Conservation (phyloP, 2,888 invertebrate species). For the Tridacna crocea region DNA sequence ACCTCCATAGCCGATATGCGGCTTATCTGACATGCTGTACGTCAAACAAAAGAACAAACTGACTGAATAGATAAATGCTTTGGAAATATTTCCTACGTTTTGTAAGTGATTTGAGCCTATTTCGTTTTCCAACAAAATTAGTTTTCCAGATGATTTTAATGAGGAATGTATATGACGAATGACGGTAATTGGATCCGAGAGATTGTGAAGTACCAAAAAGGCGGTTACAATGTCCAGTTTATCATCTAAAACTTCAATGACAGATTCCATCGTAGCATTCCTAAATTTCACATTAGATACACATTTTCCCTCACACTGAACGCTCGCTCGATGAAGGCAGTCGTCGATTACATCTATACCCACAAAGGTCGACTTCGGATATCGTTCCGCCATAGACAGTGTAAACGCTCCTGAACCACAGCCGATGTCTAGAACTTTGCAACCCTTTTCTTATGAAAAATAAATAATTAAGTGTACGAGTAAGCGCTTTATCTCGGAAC, state of each 20-base stretch:
- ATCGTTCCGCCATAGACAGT: neutral
- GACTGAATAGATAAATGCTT: neutral
- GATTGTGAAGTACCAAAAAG: neutral
- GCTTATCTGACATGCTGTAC: neutral
- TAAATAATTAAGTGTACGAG: neutral
- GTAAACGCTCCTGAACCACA: neutral
- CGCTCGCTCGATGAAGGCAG: neutral
- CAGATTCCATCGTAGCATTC: neutral
- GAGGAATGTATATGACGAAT: neutral
- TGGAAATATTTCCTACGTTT: neutral
- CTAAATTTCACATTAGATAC: neutral
- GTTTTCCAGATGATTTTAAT: neutral
- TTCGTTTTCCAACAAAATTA: neutral
- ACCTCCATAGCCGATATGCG: neutral
- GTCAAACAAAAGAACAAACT: neutral
- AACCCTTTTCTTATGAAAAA: neutral
- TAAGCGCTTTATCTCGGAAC: no score
- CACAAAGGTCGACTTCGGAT: neutral
- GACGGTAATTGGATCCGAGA: neutral
- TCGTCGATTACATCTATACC: neutral
- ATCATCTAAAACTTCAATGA: neutral
- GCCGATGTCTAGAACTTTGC: neutral
- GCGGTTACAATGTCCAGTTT: neutral
- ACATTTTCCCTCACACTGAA: neutral
- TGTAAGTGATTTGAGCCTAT: neutral